Conservation (phyloP, 2,113 vertebrate genomes). For the Albula glossodonta region DNA sequence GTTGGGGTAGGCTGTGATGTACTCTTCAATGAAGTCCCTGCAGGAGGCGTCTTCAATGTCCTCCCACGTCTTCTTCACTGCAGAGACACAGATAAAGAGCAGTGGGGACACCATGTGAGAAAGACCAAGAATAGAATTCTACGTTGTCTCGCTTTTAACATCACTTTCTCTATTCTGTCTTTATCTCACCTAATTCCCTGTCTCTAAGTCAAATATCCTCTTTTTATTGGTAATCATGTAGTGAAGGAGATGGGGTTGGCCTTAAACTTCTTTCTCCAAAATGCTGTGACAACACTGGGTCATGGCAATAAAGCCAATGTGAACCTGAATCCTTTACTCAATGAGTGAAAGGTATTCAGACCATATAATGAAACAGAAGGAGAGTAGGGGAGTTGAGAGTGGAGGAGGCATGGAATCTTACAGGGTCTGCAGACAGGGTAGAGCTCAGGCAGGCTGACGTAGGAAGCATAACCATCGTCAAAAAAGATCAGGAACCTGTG, state of each 20-base stretch:
- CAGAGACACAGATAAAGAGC: slow-evolving; percentile 2
- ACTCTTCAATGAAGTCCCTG: slow-evolving; percentile 94
- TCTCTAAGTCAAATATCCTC: too few species aligned
- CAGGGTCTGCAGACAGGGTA: slow-evolving; percentile 87
- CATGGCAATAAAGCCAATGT: neutral
- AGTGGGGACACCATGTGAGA: neutral
- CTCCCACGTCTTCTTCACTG: slow-evolving; percentile 91
- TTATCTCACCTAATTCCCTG: too few species aligned
- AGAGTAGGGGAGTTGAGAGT: neutral
- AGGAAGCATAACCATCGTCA: slow-evolving; percentile 94
- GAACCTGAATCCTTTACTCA: neutral
- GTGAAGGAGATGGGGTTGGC: neutral
- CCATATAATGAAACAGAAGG: neutral
- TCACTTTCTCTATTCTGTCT: neutral
- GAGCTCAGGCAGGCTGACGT: slow-evolving; percentile 89
- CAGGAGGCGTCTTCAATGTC: slow-evolving; percentile 95
- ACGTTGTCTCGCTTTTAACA: neutral
- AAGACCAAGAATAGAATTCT: neutral
- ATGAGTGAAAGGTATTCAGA: neutral
- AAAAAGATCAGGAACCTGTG: slow-evolving; percentile 95
- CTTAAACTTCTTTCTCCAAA: neutral
- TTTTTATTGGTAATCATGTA: neutral
- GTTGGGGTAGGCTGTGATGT: slow-evolving; percentile 95
- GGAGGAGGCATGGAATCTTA: slow-evolving; percentile 61
- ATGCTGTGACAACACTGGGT: neutral